These are phyloP conservation scores for Lota lota DNA, from an alignment of 2,113 vertebrate species.

Conservation along the genomic window DNA sequence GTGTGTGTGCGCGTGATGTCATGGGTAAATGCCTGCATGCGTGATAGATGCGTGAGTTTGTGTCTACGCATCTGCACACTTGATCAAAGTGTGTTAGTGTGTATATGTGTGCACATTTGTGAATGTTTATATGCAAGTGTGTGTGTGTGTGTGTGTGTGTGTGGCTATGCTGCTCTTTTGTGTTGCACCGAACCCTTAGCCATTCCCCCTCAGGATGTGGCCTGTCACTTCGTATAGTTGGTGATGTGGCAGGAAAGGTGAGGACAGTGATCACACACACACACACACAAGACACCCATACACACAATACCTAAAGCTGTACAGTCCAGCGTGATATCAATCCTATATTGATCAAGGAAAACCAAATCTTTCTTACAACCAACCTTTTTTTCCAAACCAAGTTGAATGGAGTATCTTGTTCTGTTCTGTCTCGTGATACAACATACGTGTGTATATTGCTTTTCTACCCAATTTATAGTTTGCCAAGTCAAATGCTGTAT, in stretches of 20 bases:
- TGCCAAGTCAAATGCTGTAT: too few relatives aligned
- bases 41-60: slow-evolving; percentile 21
- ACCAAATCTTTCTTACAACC: too few relatives aligned
- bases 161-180: slow-evolving; percentile 86
- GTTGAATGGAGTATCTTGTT: too few relatives aligned
- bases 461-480: too few relatives aligned
- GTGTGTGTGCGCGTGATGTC: too few relatives aligned
- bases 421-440: too few relatives aligned
- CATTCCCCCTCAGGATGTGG: slow-evolving; percentile 92
- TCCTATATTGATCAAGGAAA: too few relatives aligned
- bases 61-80: too few relatives aligned
- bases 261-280: slow-evolving; percentile 73
- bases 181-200: slow-evolving; percentile 79
- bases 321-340: too few relatives aligned
- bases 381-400: too few relatives aligned
- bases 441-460: too few relatives aligned
- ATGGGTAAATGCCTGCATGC: slow-evolving; percentile 4
- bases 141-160: slow-evolving; percentile 22
- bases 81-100: slow-evolving; percentile 17
- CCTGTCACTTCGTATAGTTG: slow-evolving; percentile 96
- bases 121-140: slow-evolving; percentile 3
- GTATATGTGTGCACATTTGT: slow-evolving; percentile 17
- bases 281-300: neutral
- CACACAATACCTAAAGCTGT: too few relatives aligned
- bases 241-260: slow-evolving; percentile 96